Percentiles rank a stretch among this genome's conserved stretches.
phyloP scores from a whole-genome alignment of 2,797 vertebrate genomes.

The Notolabrus celidotus region DNA sequence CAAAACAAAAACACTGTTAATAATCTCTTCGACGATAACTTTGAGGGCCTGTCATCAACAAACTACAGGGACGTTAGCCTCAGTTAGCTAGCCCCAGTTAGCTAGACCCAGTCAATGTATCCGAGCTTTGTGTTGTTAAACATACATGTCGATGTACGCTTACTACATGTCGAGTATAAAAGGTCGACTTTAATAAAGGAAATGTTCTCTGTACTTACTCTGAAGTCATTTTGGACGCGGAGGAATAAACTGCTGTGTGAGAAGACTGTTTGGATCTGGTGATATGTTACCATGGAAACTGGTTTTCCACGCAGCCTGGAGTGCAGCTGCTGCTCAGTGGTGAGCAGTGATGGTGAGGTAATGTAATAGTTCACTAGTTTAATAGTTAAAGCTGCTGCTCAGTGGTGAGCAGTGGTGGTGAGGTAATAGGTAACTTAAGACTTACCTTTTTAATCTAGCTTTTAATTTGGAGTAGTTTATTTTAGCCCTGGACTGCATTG shows the following conservation, averaged over 20 bases:
- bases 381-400: too few species aligned
- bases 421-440: too few species aligned
- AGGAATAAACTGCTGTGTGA: neutral
- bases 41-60: neutral
- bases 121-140: too few species aligned
- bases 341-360: neutral
- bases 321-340: slow-evolving; percentile 13
- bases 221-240: slow-evolving; percentile 36
- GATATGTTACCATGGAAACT: slow-evolving; percentile 68
- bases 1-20: slow-evolving; percentile 44
- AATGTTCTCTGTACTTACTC: slow-evolving; percentile 55
- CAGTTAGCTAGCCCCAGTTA: neutral
- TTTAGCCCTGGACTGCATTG: too few species aligned
- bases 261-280: slow-evolving; percentile 58
- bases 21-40: slow-evolving; percentile 5
- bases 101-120: neutral
- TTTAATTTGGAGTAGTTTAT: too few species aligned
- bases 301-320: neutral
- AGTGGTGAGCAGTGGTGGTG: too few species aligned
- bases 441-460: too few species aligned
- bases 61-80: neutral
- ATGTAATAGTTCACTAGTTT: neutral
- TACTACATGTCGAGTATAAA: too few species aligned
- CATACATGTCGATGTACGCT: too few species aligned
- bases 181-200: neutral